Percentiles rank a stretch among this genome's conserved stretches.
Conservation (phyloP, 1,140 invertebrate species). For the Zaprionus ornatus region DNA sequence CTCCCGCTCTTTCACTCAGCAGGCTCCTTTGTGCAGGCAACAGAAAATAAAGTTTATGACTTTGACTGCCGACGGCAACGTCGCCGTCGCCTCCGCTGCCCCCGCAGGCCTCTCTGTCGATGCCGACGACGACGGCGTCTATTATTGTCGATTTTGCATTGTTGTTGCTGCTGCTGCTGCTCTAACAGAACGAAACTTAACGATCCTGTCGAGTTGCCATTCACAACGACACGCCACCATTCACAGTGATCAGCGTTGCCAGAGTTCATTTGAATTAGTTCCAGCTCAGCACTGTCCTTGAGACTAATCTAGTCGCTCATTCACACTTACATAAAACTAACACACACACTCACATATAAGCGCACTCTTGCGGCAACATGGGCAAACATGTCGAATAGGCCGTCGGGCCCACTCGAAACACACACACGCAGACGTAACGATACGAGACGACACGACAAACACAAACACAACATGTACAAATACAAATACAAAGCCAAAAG, state of each 20-base stretch:
- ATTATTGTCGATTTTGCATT: conserved; percentile 72
- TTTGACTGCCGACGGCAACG: conserved; percentile 72
- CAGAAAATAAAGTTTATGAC: conserved; percentile 81
- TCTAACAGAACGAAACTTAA: neutral
- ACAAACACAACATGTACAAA: conserved; percentile 28
- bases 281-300: conserved; percentile 12
- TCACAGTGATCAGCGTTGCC: neutral
- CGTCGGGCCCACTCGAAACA: conserved; percentile 51
- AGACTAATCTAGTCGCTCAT: conserved; percentile 13
- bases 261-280: conserved; percentile 2
- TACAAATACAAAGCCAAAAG: conserved; percentile 67
- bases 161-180: conserved; percentile 47
- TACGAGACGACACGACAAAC: conserved; percentile 9
- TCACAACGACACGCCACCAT: neutral
- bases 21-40: conserved; percentile 79
- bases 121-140: conserved; percentile 54
- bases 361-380: conserved; percentile 53
- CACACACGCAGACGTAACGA: conserved; percentile 7
- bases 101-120: neutral
- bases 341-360: conserved; percentile 2
- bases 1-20: conserved; percentile 4
- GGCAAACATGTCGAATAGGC: conserved; percentile 44
- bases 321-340: conserved; percentile 29
- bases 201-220: neutral
- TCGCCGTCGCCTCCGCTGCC: neutral